Evolutionary conservation across 1,140 invertebrate genomes (phyloP).

Genomic region (Drepana arcuata): DNA sequence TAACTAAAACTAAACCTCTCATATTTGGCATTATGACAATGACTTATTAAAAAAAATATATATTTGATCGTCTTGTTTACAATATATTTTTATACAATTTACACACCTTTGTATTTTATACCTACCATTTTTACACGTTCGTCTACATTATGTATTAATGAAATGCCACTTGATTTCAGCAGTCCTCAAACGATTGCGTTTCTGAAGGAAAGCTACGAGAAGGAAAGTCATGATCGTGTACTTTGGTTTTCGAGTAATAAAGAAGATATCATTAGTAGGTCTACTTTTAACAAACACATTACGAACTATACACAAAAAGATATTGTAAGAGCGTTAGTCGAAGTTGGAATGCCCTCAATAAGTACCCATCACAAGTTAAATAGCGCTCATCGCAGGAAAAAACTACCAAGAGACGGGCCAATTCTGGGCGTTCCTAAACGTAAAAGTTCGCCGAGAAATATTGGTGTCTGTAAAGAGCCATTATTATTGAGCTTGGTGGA

Average conservation of each 20-base stretch:
- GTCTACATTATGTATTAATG: neutral
- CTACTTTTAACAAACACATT: constrained; percentile 3
- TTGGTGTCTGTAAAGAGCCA: neutral
- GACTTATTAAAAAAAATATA: no score
- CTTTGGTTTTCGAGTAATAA: constrained; percentile 14
- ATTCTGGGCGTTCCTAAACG: neutral
- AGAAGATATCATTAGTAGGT: constrained; percentile 7
- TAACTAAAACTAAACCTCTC: no score
- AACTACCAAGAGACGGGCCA: constrained; percentile 2
- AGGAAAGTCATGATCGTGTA: constrained; percentile 14
- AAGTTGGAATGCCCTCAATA: constrained; percentile 3
- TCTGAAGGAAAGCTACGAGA: constrained; percentile 13
- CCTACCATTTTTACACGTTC: no score
- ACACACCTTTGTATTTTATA: no score
- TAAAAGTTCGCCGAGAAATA: neutral
- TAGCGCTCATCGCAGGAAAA: constrained; percentile 7
- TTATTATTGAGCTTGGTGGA: neutral
- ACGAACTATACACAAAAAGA: constrained; percentile 9
- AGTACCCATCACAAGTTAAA: constrained; percentile 5
- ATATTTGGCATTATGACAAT: no score
- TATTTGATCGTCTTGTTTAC: no score
- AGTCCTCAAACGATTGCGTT: constrained; percentile 10
- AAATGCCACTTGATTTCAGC: constrained; percentile 18
- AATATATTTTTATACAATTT: no score
- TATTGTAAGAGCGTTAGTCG: constrained; percentile 6